Percentiles rank a stretch among this genome's conserved stretches.
Evolutionary conservation across 2,888 invertebrate species (phyloP).

Genomic region (Melolontha melolontha): DNA sequence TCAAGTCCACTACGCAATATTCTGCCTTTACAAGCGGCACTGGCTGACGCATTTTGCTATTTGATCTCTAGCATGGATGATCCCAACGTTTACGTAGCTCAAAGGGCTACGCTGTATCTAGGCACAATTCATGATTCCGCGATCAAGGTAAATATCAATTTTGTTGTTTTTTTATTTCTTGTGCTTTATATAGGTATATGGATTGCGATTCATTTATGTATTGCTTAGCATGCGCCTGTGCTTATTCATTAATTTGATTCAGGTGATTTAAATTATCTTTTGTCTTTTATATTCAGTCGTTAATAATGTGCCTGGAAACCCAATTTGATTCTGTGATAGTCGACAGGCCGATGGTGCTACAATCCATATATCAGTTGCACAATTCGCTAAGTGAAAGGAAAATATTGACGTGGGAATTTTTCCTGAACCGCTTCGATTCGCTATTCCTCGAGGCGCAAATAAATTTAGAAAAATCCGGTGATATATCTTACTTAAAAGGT

Average conservation of each 20-base stretch:
- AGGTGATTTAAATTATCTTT: conserved; percentile 17
- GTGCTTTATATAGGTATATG: conserved; percentile 1
- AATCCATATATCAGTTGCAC: conserved; percentile 94
- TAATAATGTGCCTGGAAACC: conserved; percentile 94
- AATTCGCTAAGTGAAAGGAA: conserved; percentile 91
- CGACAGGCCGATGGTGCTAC: conserved; percentile 96
- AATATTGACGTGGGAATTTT: conserved; percentile 97
- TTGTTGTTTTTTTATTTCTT: conserved; percentile 11
- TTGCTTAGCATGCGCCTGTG: too few relatives aligned
- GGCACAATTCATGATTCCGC: conserved; percentile 94
- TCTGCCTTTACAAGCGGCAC: conserved; percentile 87
- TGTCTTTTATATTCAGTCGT: conserved; percentile 69
- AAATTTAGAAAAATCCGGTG: conserved; percentile 85
- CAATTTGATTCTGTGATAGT: conserved; percentile 98
- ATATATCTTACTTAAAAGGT: conserved; percentile 87
- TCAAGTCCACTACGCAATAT: conserved; percentile 87
- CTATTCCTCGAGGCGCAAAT: conserved; percentile 97
- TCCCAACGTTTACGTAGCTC: conserved; percentile 93
- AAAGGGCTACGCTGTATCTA: conserved; percentile 90
- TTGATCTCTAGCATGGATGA: conserved; percentile 97
- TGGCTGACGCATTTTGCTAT: conserved; percentile 97
- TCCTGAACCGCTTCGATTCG: conserved; percentile 95
- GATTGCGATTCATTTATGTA: too few relatives aligned
- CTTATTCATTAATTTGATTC: too few relatives aligned
- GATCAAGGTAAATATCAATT: conserved; percentile 73